A percentile compares a stretch with the other conserved stretches of the same genome.
Conservation (phyloP, 2,113 vertebrate species). For the Rostratula benghalensis region DNA sequence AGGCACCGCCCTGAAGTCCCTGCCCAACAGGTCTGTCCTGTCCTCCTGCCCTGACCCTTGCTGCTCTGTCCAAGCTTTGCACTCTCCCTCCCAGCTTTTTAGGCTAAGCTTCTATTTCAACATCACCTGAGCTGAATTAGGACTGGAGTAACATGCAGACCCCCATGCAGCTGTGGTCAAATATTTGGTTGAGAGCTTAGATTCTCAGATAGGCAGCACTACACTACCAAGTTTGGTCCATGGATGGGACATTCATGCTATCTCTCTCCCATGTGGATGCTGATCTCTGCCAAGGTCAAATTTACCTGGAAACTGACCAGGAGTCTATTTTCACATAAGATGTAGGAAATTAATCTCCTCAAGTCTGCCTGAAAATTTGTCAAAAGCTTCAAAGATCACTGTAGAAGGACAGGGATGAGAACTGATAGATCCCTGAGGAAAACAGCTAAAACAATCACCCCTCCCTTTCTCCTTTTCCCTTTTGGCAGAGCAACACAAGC, state of each 20-base stretch:
- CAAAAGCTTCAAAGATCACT: background rate
- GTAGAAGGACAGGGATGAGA: background rate
- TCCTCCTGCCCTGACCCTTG: background rate
- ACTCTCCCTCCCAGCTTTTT: background rate
- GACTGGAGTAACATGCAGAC: background rate
- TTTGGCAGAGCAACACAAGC: conserved; percentile 43
- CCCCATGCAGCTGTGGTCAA: too few species aligned
- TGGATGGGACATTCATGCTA: background rate
- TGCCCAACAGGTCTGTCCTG: background rate
- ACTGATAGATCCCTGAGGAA: background rate
- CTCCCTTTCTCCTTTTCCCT: background rate
- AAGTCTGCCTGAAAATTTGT: background rate
- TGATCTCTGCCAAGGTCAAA: background rate
- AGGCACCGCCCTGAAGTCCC: background rate
- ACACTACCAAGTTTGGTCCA: background rate
- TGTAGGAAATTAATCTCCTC: background rate
- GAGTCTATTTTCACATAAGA: background rate
- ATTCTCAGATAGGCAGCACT: background rate
- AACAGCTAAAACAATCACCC: background rate
- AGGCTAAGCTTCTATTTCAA: background rate
- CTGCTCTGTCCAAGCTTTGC: background rate
- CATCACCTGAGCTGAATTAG: background rate
- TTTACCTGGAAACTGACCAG: background rate
- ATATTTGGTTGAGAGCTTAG: background rate
- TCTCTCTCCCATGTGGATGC: background rate